Evolutionary conservation across 1,140 invertebrate genomes (phyloP), one percentile per base, ranked within the genome.

Genomic region (Manduca sexta): DNA sequence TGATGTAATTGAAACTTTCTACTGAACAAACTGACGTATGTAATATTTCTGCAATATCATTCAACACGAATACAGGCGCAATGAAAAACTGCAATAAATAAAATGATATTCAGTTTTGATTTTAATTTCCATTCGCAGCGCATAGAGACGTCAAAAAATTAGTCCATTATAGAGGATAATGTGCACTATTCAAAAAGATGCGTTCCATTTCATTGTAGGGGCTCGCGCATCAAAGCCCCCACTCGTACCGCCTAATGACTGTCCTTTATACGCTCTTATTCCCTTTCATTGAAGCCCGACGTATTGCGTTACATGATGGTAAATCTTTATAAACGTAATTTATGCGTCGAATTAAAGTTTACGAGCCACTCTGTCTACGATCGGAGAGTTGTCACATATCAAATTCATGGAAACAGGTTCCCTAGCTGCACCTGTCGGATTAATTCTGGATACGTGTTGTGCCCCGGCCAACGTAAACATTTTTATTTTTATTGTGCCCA

Each of bases 331-430:
- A 56, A 53, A 55, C 50, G 66, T 72, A 68, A 77, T 72, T 65
- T 74, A 77, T 76, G 56, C 64, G 46, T 70, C 60, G 60, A 73
- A 74, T 77, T 75, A 66, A 77, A 73, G 31, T 74, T 68, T 71
- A 64, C 69, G 63, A 73, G 68, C 60, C 64, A 55, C 59, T 63
- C 54, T 66, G 69, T 71, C 71, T 77, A 58, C 59, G 59, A 49
- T 50, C 50, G 50, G 38, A 40, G 47, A 56, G 58, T 56, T 70
- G 70, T 76, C 73, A 73, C 69, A 72, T 74, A 74, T 69, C 65
- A 69, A 74, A 74, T 65, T 58, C 61, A 65, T 59, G 33, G 57
- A 60, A 69, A 72, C 71, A 49, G 26, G 67, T 73, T 73, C 61
- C 57, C 60, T 64, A 52, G 49, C 31, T 60, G 68, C 72, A 72